Evolutionary conservation across 30 jellyfish, hydroid and myxozoan species (phyloP), one percentile per base, ranked within the genome.

Genomic region (Phacellophora camtschatica): DNA sequence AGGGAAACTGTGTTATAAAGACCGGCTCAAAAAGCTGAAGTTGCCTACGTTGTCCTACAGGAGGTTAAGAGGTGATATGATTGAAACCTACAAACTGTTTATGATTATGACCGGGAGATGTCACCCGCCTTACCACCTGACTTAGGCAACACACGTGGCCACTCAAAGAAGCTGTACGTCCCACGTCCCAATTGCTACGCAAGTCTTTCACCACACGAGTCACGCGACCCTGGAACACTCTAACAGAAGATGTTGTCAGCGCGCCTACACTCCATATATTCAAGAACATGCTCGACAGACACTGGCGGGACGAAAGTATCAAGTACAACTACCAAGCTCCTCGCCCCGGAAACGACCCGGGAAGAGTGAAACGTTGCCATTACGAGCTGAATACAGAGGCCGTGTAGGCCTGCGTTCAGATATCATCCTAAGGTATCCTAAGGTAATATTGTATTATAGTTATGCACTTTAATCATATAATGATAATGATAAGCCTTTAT

Each of bases 1-100:
- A 83, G 43, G 20, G 35, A 19, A 62, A 27, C 31, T 72, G 11
- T 2, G 18, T 2, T 84, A 73, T 63, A 48, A 71, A 36, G 67
- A 84, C 30, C 1, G 88, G 43, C 37, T 83, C 39, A 62, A 45
- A 13, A 18, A 16, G 16, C 29, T 71, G 20, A 45, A 71, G 16
- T 58, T 71, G 18, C 81, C 85, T 12, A 9, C 95, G 9, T 55
- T 84, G 48, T 16, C 16, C 7, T 58, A 19, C 68, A 35, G 89
- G 30, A 48, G 78, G 50, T 24, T 37, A 10, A 49, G 87, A 36
- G 70, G 81, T 9, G 87, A 82, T 45, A 51, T 71, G 77, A 74
- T 84, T 31, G 88, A 57, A 43, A 36, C 37, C n/a, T 84, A 3
- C 33, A 84, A 84, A 70, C n/a, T n/a, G n/a, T n/a, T n/a, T n/a